Evolutionary conservation across 1,140 invertebrate genomes (phyloP).

Genomic region (Adoxophyes honmai): DNA sequence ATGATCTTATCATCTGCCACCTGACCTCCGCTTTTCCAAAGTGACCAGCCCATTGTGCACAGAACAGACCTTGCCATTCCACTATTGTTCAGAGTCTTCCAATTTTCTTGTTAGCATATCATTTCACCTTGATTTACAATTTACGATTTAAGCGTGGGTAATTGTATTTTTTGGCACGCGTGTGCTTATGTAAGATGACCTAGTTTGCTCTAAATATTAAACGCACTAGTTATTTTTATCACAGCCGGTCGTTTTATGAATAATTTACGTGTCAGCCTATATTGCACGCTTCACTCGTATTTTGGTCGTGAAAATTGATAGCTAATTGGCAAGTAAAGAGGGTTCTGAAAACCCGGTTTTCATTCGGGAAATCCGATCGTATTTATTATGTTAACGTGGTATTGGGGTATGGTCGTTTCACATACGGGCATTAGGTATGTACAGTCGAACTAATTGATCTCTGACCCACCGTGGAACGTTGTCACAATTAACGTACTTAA

Average conservation of each 20-base stretch:
- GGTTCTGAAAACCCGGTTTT: too few relatives aligned
- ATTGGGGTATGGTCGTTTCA: too few relatives aligned
- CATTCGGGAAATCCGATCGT: too few relatives aligned
- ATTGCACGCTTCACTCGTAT: too few relatives aligned
- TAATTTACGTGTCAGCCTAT: too few relatives aligned
- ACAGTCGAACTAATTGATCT: too few relatives aligned
- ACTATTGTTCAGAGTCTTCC: slow-evolving; percentile 27
- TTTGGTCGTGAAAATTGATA: too few relatives aligned
- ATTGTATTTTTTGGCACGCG: slow-evolving; percentile 27
- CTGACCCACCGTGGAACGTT: too few relatives aligned
- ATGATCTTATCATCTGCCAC: slow-evolving; percentile 46
- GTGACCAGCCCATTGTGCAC: slow-evolving; percentile 46
- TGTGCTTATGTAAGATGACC: slow-evolving; percentile 1
- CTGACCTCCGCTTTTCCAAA: slow-evolving; percentile 67
- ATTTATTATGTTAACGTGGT: too few relatives aligned
- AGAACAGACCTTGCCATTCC: slow-evolving; percentile 6
- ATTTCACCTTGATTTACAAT: slow-evolving; percentile 60
- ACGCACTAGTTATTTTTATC: slow-evolving; percentile 15
- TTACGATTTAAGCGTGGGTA: slow-evolving; percentile 44
- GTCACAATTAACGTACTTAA: too few relatives aligned
- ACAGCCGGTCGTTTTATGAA: not conserved
- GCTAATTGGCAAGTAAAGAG: too few relatives aligned
- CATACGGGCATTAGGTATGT: too few relatives aligned
- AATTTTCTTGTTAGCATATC: slow-evolving; percentile 50
- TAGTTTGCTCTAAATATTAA: slow-evolving; percentile 15